A percentile compares a stretch with the other conserved stretches of the same genome.
phyloP scores from a whole-genome alignment of 2,797 vertebrate genomes.

The Tangara arthus region DNA sequence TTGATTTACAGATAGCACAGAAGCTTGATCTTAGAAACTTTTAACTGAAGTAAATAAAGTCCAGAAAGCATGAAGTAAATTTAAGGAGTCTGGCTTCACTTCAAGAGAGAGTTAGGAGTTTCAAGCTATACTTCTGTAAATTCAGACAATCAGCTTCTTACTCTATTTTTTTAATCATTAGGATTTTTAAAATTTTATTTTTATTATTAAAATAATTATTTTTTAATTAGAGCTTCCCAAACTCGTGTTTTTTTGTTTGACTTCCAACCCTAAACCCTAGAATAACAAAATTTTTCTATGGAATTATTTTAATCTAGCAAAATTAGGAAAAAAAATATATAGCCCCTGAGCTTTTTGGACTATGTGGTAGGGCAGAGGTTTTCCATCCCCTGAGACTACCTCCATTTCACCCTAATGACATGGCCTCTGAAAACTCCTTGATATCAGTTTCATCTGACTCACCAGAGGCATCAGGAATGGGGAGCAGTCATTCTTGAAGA shows the following conservation, averaged over 20 bases:
- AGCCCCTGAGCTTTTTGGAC: neutral
- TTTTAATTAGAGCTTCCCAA: neutral
- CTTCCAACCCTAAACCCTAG: neutral
- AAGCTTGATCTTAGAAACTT: neutral
- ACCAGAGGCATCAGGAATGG: neutral
- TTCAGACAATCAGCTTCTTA: neutral
- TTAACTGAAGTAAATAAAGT: neutral
- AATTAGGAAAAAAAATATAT: neutral
- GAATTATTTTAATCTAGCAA: neutral
- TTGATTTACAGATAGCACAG: slow-evolving; percentile 18
- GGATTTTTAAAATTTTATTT: neutral
- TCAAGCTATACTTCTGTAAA: neutral
- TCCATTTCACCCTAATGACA: neutral
- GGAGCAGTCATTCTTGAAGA: neutral
- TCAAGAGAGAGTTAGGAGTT: neutral
- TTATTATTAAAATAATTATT: neutral
- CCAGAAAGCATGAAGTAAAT: neutral
- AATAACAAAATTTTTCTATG: neutral
- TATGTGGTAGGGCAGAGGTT: neutral
- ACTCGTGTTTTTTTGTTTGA: neutral
- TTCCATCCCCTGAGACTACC: neutral
- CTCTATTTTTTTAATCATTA: neutral
- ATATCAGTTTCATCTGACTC: neutral
- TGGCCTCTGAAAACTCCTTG: neutral
- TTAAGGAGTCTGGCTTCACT: neutral